Evolutionary conservation across 2,888 invertebrate species (phyloP).

Genomic region (Oscheius sp.): DNA sequence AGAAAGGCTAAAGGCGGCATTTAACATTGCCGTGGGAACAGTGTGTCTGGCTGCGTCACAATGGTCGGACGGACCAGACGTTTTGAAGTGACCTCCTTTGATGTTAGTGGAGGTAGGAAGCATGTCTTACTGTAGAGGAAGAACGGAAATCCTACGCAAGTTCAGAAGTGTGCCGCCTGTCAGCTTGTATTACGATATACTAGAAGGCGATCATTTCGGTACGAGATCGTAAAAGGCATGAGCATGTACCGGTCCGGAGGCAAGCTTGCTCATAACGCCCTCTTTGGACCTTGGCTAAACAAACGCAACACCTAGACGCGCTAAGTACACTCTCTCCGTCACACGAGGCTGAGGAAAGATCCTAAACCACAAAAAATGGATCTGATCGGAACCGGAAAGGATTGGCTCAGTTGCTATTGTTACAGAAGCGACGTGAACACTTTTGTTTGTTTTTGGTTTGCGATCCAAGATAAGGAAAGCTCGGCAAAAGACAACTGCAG

Average conservation of each 20-base stretch:
- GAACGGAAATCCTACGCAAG: too few species aligned
- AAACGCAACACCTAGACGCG: conserved; percentile 37
- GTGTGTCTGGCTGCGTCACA: conserved; percentile 20
- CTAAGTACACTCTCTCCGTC: conserved; percentile 33
- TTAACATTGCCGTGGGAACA: conserved; percentile 19
- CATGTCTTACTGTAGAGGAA: too few species aligned
- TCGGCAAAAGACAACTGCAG: not conserved
- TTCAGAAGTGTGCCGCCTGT: too few species aligned
- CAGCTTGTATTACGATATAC: too few species aligned
- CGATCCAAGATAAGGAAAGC: not conserved
- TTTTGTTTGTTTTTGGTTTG: not conserved
- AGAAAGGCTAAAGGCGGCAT: conserved; percentile 7
- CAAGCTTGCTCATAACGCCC: conserved; percentile 37
- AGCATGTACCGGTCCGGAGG: conserved; percentile 35
- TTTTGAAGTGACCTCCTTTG: not conserved
- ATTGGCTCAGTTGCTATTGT: conserved; percentile 13
- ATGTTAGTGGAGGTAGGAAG: too few species aligned
- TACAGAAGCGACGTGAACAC: conserved; percentile 9
- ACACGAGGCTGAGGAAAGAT: conserved; percentile 34
- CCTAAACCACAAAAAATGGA: conserved; percentile 25
- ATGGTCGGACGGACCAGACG: not conserved
- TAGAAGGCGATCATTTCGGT: not conserved
- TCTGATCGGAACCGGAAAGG: conserved; percentile 26
- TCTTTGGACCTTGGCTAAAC: conserved; percentile 36
- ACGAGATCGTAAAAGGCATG: conserved; percentile 30